These are phyloP conservation scores for Psammodynastes pulverulentus DNA, from an alignment of 2,113 vertebrate genomes.

Conservation along the genomic window DNA sequence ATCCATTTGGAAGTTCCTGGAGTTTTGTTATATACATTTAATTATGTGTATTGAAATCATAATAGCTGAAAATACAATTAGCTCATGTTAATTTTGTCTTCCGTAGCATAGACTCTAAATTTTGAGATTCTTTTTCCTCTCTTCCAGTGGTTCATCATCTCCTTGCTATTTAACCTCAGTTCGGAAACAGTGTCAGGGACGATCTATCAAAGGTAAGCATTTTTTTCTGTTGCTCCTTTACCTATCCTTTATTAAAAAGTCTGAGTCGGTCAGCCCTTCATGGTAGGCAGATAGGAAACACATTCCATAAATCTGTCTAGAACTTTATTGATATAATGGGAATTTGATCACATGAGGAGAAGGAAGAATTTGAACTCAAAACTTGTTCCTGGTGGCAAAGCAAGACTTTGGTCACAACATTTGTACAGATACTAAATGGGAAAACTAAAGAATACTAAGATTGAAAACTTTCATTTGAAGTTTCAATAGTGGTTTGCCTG, in stretches of 20 bases:
- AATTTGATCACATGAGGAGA: neutral
- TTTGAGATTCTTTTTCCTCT: conserved; percentile 20
- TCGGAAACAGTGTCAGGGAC: conserved; percentile 81
- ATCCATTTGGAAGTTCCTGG: neutral
- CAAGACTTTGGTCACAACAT: neutral
- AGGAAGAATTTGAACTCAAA: neutral
- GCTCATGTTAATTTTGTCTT: neutral
- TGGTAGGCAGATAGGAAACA: neutral
- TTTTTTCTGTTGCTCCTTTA: neutral
- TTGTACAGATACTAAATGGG: neutral
- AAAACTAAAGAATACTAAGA: neutral
- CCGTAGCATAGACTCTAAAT: neutral
- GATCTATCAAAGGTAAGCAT: conserved; percentile 89
- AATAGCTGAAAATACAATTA: neutral
- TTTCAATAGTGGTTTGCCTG: neutral
- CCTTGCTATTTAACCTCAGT: conserved; percentile 84
- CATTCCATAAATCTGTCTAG: neutral
- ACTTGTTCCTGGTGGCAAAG: neutral
- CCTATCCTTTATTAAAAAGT: neutral
- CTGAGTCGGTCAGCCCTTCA: neutral
- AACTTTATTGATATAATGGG: neutral
- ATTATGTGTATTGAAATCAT: neutral
- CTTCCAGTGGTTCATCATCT: conserved; percentile 85
- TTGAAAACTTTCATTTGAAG: neutral
- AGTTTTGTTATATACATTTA: neutral